Percentiles rank a stretch among this genome's conserved stretches.
These are phyloP conservation scores for Neomonachus schauinslandi DNA, from an alignment of 2,113 vertebrate species.

Conservation along the genomic window DNA sequence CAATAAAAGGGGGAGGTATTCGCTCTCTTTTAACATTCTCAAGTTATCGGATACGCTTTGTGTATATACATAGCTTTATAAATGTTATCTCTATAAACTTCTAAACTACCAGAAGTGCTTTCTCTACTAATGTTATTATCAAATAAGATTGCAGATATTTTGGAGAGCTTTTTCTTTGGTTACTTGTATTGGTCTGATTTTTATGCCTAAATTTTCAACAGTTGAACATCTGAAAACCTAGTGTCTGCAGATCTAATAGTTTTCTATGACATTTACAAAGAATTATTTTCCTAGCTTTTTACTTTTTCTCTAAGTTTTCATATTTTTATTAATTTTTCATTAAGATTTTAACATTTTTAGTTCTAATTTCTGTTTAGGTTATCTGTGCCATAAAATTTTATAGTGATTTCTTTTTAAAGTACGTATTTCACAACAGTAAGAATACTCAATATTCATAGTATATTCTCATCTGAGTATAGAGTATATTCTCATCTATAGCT, in stretches of 20 bases:
- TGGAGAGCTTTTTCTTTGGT: not conserved
- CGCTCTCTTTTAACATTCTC: constrained; percentile 47
- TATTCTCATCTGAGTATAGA: not conserved
- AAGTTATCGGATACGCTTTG: not conserved
- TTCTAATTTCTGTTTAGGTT: not conserved
- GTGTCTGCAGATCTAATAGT: not conserved
- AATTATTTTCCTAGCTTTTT: not conserved
- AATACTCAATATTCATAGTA: not conserved
- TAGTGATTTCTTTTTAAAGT: not conserved
- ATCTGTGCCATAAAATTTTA: not conserved
- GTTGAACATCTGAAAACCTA: not conserved
- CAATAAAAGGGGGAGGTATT: constrained; percentile 40
- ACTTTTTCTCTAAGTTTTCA: not conserved
- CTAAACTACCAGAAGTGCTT: not conserved
- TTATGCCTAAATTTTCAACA: not conserved
- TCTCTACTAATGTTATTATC: not conserved
- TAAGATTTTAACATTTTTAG: not conserved
- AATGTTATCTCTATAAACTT: not conserved
- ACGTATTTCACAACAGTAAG: not conserved
- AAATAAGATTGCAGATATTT: not conserved
- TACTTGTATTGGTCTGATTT: not conserved
- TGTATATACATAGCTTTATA: not conserved
- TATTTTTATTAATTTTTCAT: not conserved
- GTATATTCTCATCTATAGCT: not conserved
- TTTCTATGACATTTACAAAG: not conserved